phyloP scores from a whole-genome alignment of 2,113 vertebrate species.

The Agelaius phoeniceus region DNA sequence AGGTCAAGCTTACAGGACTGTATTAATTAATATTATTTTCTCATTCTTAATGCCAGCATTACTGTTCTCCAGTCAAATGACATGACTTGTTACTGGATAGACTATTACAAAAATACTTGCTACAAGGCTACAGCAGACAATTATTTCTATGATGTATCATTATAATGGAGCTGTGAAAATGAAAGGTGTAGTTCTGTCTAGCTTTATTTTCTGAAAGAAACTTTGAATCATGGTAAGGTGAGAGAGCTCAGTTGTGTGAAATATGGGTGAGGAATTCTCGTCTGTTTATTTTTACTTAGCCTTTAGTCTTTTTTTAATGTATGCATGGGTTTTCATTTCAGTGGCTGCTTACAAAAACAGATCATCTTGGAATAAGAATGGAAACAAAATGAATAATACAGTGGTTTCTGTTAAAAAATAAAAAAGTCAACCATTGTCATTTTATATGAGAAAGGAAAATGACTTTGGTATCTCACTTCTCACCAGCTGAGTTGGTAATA shows the following conservation, averaged over 20 bases:
- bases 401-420: background rate
- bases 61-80: background rate
- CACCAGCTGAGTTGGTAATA: conserved; percentile 15
- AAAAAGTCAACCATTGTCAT: background rate
- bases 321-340: conserved; percentile 33
- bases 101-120: background rate
- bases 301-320: background rate
- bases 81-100: background rate
- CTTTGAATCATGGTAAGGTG: background rate
- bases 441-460: background rate
- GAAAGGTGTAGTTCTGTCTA: background rate
- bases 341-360: conserved; percentile 4
- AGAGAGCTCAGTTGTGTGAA: background rate
- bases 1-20: background rate
- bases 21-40: background rate
- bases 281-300: background rate
- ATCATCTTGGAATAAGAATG: conserved; percentile 17
- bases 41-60: background rate
- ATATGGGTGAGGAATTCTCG: background rate
- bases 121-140: background rate
- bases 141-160: background rate
- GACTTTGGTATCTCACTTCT: background rate
- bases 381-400: conserved; percentile 14
- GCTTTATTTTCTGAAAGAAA: background rate
- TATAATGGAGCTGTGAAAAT: background rate